Evolutionary conservation across 2,888 invertebrate species (phyloP), one percentile per base, ranked within the genome.

Genomic region (Pandemis corylana): DNA sequence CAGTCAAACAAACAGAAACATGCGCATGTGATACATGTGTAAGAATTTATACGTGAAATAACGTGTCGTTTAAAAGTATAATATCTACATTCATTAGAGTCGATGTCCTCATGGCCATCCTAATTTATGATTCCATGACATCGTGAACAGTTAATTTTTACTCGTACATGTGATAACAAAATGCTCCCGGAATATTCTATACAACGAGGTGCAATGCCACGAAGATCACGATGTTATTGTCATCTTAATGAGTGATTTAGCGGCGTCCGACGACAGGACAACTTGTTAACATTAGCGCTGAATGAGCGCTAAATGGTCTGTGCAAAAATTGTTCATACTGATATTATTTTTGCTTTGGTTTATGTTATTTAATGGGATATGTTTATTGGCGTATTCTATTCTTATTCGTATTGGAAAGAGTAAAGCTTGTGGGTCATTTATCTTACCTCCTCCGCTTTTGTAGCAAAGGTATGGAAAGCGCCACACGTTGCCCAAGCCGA

Each of bases 381-480:
- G 5, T 56, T 7, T 56, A 15, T 9, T 56, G 15, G 15, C 13
- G 12, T 28, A n/a, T n/a, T n/a, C n/a, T n/a, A 5, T 12, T 59
- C 10, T 3, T 10, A 2, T 4, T 28, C 28, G 59, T 28, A 20
- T 59, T 28, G n/a, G 51, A 61, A 53, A 41, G 42, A 53, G 64
- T 13, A 70, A 61, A 28, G 64, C 36, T 62, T 51, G 41, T 41
- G 49, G 56, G 13, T 71, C 41, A 28, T n/a, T 59, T 49, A 42
- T 78, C 87, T 95, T 87, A 97, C 98, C 98, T 95, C 98, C 98
- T 80, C 98, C 98, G 88, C 97, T 97, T 94, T 97, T 97, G 91
- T 98, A 98, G 91, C 98, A 98, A 83, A 98, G 95, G 91, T 98
- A 98, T 51, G 98, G 98, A 92, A 98, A 98, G 83, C 98, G 95